Percentiles rank a stretch among this genome's conserved stretches.
These are phyloP conservation scores for Scolopax bukidnonensis DNA, from an alignment of 2,797 vertebrate genomes.

Conservation along the genomic window DNA sequence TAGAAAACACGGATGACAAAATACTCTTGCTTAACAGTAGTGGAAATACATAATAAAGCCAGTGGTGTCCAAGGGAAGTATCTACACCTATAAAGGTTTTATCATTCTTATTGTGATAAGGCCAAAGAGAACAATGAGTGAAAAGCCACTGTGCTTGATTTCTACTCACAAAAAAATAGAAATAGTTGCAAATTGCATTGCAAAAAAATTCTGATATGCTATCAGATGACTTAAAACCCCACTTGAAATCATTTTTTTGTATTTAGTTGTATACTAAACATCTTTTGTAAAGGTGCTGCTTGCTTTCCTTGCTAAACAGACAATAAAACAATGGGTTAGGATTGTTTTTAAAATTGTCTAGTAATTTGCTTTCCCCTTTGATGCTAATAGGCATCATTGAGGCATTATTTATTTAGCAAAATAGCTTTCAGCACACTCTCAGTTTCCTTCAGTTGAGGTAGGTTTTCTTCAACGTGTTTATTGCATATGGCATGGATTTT, in stretches of 20 bases:
- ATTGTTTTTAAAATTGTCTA: not conserved
- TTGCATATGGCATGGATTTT: constrained; percentile 1
- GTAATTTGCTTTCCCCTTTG: constrained; percentile 43
- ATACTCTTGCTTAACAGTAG: not conserved
- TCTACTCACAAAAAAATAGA: not conserved
- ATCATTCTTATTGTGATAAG: not conserved
- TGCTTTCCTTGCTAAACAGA: not conserved
- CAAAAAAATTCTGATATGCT: not conserved
- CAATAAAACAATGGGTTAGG: not conserved
- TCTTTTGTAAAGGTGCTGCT: not conserved
- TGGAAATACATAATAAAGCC: not conserved
- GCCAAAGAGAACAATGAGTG: not conserved
- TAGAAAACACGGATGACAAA: not conserved
- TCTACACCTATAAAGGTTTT: not conserved
- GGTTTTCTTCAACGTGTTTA: not conserved
- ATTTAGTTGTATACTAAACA: not conserved
- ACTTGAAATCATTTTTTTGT: not conserved
- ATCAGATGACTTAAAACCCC: not conserved
- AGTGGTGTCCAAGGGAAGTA: not conserved
- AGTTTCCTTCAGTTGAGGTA: not conserved
- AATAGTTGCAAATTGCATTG: not conserved
- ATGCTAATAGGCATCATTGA: constrained; percentile 13
- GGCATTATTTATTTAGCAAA: not conserved
- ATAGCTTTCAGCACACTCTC: not conserved
- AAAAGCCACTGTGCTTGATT: not conserved